Conservation (phyloP, 2,113 vertebrate species). For the Puffinus mauretanicus region DNA sequence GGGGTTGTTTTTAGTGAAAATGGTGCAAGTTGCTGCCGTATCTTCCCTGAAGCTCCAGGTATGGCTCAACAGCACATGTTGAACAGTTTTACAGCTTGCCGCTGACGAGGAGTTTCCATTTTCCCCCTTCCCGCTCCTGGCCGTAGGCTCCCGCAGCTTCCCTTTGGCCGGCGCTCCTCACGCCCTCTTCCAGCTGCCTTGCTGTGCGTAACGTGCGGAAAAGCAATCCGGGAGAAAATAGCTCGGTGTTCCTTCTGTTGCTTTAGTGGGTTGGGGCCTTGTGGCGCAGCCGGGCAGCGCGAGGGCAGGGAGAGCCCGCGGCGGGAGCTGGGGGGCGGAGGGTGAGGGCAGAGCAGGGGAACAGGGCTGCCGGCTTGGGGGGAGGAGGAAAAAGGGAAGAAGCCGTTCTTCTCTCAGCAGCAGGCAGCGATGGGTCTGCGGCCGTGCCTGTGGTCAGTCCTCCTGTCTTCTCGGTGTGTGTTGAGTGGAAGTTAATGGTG, state of each 20-base stretch:
- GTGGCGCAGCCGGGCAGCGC: rapidly evolving
- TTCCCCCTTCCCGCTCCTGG: neutral
- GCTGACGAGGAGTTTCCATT: neutral
- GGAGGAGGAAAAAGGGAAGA: neutral
- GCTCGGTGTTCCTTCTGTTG: neutral
- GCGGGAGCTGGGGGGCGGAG: neutral
- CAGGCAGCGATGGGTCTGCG: neutral
- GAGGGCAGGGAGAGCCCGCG: neutral
- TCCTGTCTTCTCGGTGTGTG: neutral
- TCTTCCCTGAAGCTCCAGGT: neutral
- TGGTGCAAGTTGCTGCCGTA: rapidly evolving
- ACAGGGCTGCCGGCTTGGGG: neutral
- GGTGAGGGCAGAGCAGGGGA: neutral
- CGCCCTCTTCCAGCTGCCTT: neutral
- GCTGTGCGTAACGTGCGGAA: neutral
- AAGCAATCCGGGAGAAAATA: neutral
- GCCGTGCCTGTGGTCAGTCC: neutral
- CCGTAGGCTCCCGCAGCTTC: neutral
- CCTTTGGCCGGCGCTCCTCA: rapidly evolving
- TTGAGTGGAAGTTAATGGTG: neutral
- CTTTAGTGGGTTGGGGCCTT: neutral
- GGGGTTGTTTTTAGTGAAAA: neutral
- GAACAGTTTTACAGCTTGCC: neutral
- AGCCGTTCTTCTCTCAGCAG: neutral
- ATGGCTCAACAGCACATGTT: neutral